phyloP scores from a whole-genome alignment of 1,140 invertebrate species.

The Ceratina calcarata region DNA sequence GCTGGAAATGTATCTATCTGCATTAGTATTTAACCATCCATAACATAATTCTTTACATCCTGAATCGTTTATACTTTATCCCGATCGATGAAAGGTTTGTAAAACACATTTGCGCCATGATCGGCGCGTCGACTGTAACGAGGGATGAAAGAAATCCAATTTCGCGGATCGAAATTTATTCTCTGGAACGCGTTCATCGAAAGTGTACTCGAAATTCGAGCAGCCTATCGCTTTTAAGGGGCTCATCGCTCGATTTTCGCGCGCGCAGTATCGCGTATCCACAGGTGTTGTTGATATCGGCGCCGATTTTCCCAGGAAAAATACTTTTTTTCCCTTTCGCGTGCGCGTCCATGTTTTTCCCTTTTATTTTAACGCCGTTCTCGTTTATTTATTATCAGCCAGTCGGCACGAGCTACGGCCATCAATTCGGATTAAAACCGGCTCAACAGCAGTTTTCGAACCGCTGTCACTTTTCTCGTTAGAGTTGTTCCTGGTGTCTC shows the following conservation, averaged over 20 bases:
- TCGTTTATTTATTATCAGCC: constrained; percentile 60
- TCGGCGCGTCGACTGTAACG: neutral
- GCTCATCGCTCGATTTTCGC: constrained; percentile 18
- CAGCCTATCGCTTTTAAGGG: constrained; percentile 24
- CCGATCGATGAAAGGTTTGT: no score
- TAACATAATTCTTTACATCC: no score
- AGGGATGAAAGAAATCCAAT: neutral
- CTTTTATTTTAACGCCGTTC: constrained; percentile 27
- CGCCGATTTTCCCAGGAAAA: neutral
- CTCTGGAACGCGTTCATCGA: neutral
- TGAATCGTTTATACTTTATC: no score
- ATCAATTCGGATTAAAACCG: constrained; percentile 61
- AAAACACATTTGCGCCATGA: no score
- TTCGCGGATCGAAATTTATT: constrained; percentile 1
- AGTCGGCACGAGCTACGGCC: constrained; percentile 22
- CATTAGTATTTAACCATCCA: no score
- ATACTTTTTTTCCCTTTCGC: neutral
- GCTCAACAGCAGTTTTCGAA: constrained; percentile 55
- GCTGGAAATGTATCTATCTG: constrained; percentile 47
- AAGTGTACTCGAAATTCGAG: neutral
- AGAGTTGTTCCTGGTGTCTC: constrained; percentile 23
- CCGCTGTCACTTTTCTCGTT: constrained; percentile 55
- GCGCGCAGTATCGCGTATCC: constrained; percentile 15
- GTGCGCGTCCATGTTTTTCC: no score
- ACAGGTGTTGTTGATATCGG: constrained; percentile 40